Evolutionary conservation across 2,888 invertebrate genomes (phyloP).

Genomic region (Caenorhabditis sp.): DNA sequence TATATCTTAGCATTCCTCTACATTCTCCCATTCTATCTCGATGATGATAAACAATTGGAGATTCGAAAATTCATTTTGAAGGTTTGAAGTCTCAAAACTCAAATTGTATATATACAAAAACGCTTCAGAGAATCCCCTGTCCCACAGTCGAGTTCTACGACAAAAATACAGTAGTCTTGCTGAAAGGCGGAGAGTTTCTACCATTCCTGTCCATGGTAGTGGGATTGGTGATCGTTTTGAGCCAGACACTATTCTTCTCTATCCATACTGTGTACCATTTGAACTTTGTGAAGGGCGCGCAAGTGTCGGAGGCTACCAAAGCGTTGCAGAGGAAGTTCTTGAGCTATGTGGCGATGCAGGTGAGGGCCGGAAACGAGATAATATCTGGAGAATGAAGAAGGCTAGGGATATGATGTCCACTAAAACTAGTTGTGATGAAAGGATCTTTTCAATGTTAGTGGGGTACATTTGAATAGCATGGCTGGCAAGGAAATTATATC

Average conservation of each 20-base stretch:
- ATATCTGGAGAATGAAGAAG: no score
- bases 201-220: slow-evolving; percentile 29
- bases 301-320: slow-evolving; percentile 3
- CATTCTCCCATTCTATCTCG: slow-evolving; percentile 28
- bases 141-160: slow-evolving; percentile 42
- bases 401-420: no score
- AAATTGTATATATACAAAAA: no score
- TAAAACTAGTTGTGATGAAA: no score
- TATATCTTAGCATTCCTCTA: slow-evolving; percentile 9
- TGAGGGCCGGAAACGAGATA: not conserved
- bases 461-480: no score
- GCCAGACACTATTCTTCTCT: slow-evolving; percentile 22
- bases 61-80: slow-evolving; percentile 18
- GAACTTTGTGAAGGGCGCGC: not conserved
- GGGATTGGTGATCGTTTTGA: not conserved
- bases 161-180: slow-evolving; percentile 2
- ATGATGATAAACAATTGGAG: slow-evolving; percentile 14
- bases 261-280: slow-evolving; percentile 27
- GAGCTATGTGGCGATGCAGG: slow-evolving; percentile 20
- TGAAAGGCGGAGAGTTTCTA: slow-evolving; percentile 38
- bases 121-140: slow-evolving; percentile 5
- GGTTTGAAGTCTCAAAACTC: no score
- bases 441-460: no score
- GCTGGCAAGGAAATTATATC: no score
- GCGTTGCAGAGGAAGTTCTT: slow-evolving; percentile 41